Percentiles rank a stretch among this genome's conserved stretches.
These are phyloP conservation scores for Xestia sexstrigata DNA, from an alignment of 2,888 invertebrate genomes.

Conservation along the genomic window DNA sequence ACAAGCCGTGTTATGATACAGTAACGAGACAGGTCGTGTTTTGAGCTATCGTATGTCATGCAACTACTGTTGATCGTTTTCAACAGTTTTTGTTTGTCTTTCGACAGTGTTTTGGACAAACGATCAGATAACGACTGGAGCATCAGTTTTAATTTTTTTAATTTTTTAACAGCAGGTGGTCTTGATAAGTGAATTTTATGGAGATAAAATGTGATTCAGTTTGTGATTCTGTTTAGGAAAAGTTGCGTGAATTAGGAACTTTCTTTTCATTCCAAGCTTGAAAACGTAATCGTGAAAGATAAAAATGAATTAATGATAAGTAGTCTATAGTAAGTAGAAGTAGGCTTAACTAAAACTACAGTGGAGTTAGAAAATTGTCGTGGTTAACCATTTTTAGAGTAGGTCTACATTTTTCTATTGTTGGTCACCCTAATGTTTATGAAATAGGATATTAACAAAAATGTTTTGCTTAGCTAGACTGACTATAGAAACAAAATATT, in stretches of 20 bases:
- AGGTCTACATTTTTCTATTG: slow-evolving; percentile 37
- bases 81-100: slow-evolving; percentile 51
- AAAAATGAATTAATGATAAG: neutral
- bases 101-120: slow-evolving; percentile 49
- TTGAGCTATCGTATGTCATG: slow-evolving; percentile 54
- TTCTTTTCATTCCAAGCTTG: neutral
- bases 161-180: neutral
- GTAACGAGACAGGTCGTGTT: slow-evolving; percentile 40
- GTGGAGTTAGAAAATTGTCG: neutral
- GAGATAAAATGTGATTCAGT: neutral
- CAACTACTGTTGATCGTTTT: slow-evolving; percentile 45
- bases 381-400: slow-evolving; percentile 3
- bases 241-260: neutral
- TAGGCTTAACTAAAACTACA: neutral
- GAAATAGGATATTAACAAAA: slow-evolving; percentile 66
- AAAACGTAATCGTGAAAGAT: neutral
- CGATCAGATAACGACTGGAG: slow-evolving; percentile 15
- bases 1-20: slow-evolving; percentile 62
- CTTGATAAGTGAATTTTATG: neutral
- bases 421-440: slow-evolving; percentile 52
- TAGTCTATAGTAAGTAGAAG: too few species aligned
- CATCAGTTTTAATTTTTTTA: neutral
- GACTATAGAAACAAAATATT: slow-evolving; percentile 75
- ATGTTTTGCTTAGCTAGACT: slow-evolving; percentile 71
- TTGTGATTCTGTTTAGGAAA: neutral